Percentiles rank a stretch among this genome's conserved stretches.
Conservation (phyloP, 1,140 invertebrate genomes). For the Fragariocoptes setiger region DNA sequence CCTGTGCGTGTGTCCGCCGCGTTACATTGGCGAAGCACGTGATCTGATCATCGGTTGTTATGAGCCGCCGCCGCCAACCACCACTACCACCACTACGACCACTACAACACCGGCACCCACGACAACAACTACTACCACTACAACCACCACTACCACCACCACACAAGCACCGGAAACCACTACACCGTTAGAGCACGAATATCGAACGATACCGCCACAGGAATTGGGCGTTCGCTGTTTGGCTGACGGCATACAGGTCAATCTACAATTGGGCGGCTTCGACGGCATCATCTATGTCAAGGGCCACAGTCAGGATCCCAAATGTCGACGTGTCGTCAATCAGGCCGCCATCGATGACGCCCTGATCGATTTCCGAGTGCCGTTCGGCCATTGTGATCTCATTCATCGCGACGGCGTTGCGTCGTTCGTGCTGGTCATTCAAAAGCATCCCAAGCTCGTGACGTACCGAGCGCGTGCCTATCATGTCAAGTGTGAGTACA, state of each 20-base stretch:
- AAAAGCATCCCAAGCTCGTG: slow-evolving; percentile 76
- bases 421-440: slow-evolving; percentile 63
- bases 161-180: neutral
- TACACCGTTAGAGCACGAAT: neutral
- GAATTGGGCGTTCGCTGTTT: slow-evolving; percentile 37
- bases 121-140: neutral
- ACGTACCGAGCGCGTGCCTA: slow-evolving; percentile 76
- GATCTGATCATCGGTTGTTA: slow-evolving; percentile 26
- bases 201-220: slow-evolving; percentile 12
- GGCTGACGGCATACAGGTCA: slow-evolving; percentile 60
- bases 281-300: slow-evolving; percentile 74
- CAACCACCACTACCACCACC: neutral
- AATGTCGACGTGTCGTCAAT: slow-evolving; percentile 45
- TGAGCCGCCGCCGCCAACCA: slow-evolving; percentile 13
- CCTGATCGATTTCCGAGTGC: slow-evolving; percentile 58
- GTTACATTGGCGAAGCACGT: slow-evolving; percentile 30
- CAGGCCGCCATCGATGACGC: slow-evolving; percentile 27
- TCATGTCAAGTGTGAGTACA: slow-evolving; percentile 71
- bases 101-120: neutral
- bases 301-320: slow-evolving; percentile 63
- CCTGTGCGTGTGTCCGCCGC: slow-evolving; percentile 35
- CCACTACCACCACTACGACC: neutral
- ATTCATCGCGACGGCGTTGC: slow-evolving; percentile 66
- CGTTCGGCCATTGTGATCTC: slow-evolving; percentile 60
- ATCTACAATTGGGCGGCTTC: slow-evolving; percentile 44